Base-by-base conservation (phyloP, 2,888 invertebrate genomes). In the Tetragonisca angustula region DNA sequence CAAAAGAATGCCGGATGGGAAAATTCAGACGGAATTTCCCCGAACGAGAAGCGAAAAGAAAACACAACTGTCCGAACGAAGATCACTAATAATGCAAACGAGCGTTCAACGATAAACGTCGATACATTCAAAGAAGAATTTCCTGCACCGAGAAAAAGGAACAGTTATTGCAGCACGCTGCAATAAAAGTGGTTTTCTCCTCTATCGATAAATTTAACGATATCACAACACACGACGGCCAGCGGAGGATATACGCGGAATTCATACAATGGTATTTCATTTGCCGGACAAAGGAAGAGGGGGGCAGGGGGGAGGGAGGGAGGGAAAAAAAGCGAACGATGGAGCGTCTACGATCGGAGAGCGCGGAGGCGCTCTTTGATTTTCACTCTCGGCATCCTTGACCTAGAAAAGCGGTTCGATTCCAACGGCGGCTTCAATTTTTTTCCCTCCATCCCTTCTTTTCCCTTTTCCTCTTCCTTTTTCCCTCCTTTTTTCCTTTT, bases 361-460 rank as follows among this genome's bases (percentile, higher is more conserved):
- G 54, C 76, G 54, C 76, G 74, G 62, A 72, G 64, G 43, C 85
- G 83, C 89, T 85, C 90, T 90, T 90, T 90, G 90, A 90, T 90
- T 90, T 90, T 90, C 90, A 90, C 90, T 90, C 87, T 87, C 90
- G 83, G 85, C 92, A 92, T 92, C 92, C 92, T 92, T 92, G 92
- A 92, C 92, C 92, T 90, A 92, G 89, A 92, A 92, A 89, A 92
- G 82, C 83, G 82, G 81, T 86, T 88, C 90, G 88, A 88, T 88
- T 89, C 81, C 69, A 87, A 84, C 90, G 87, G 83, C 84, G 87
- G 89, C 91, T 90, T 89, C 89, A 90, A 88, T 90, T 90, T 90
- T 92, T 92, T 91, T 83, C 85, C 79, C 43, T 74, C 50, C 71
- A 52, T 67, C 64, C 36, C 62, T 71, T 64, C 21, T 43, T 49